Evolutionary conservation across 2,888 invertebrate species (phyloP).

Genomic region (Epistrophella euchroma): DNA sequence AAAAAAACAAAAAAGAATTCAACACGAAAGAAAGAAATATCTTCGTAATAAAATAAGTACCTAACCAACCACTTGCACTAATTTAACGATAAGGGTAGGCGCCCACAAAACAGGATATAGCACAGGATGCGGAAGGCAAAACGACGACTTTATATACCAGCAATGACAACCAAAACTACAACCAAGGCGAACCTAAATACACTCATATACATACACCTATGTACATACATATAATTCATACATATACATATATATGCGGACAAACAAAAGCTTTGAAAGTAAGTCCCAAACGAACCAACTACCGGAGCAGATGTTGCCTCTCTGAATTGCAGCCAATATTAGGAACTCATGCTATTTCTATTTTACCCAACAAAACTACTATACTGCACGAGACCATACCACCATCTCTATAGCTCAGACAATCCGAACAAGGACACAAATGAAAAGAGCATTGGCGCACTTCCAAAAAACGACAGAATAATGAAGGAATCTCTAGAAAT

Average conservation of each 20-base stretch:
- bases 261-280: constrained; percentile 70
- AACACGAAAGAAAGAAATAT: constrained; percentile 33
- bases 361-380: not conserved
- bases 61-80: constrained; percentile 76
- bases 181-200: constrained; percentile 41
- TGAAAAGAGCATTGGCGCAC: constrained; percentile 75
- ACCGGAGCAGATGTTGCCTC: constrained; percentile 74
- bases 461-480: constrained; percentile 67
- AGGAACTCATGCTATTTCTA: constrained; percentile 30
- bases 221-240: not conserved
- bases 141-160: constrained; percentile 36
- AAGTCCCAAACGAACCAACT: constrained; percentile 62
- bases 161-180: constrained; percentile 53
- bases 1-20: not conserved
- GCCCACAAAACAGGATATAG: constrained; percentile 74
- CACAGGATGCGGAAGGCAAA: constrained; percentile 70
- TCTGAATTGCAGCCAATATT: constrained; percentile 76
- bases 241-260: constrained; percentile 23
- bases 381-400: constrained; percentile 37
- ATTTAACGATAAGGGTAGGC: constrained; percentile 76
- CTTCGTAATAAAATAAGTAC: constrained; percentile 75
- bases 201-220: not conserved
- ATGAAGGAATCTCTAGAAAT: constrained; percentile 64
- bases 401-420: constrained; percentile 40
- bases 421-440: constrained; percentile 75